Percentiles rank a stretch among this genome's conserved stretches.
These are phyloP conservation scores for Dicaeum eximium DNA, from an alignment of 2,113 vertebrate genomes.

Conservation along the genomic window DNA sequence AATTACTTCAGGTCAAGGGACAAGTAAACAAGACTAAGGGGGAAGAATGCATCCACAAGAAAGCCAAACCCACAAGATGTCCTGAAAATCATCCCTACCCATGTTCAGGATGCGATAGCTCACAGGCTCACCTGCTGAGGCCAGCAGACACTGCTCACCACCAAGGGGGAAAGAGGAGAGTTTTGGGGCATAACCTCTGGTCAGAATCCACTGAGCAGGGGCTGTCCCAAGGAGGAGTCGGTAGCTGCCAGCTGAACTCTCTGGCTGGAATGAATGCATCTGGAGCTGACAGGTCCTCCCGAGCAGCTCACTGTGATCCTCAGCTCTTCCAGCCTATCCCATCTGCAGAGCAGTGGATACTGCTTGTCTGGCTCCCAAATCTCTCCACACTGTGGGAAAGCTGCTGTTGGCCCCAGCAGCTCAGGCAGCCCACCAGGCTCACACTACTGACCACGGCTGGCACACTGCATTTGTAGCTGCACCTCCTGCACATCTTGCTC, in stretches of 20 bases:
- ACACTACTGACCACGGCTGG: neutral
- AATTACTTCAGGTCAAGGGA: neutral
- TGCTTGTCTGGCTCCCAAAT: neutral
- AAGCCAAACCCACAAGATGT: neutral
- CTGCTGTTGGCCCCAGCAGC: neutral
- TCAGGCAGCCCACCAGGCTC: neutral
- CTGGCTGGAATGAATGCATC: neutral
- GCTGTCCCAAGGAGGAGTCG: neutral
- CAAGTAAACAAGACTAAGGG: neutral
- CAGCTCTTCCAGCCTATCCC: neutral
- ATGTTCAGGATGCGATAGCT: neutral
- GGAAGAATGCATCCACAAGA: neutral
- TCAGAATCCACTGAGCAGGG: neutral
- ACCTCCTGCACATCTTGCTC: neutral
- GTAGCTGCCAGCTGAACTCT: neutral
- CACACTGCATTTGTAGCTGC: neutral
- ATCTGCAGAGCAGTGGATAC: neutral
- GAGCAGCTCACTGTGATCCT: neutral
- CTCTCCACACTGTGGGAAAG: neutral
- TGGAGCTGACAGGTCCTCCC: neutral
- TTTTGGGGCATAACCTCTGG: neutral
- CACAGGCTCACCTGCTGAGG: neutral
- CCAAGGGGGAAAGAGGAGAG: neutral
- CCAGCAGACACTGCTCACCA: neutral
- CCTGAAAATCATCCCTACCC: too few relatives aligned